Base-by-base conservation (phyloP, 2,113 vertebrate species). In the Albula glossodonta region DNA sequence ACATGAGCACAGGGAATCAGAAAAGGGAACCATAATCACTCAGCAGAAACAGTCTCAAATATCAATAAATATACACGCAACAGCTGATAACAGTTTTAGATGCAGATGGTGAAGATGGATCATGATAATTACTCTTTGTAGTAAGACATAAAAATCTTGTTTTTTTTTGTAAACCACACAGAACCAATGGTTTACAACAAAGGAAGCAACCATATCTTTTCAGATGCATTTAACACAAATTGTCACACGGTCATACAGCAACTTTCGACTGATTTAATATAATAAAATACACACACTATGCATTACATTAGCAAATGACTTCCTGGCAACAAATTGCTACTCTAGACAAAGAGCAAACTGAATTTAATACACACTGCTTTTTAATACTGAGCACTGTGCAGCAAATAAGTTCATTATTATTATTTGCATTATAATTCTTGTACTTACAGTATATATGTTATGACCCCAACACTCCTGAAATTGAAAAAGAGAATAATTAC, bases 391-490 rank as follows among this genome's bases (percentile, higher is more conserved):
- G 22, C 52, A 60, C 1, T 53, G 12, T 52, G 50, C 50, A 52
- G 52, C 66, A 31, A 78, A 77, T 84, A 22, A 49, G 13, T 22
- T 81, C n/a, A 5, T 31, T 5, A 78, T 51, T 53, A 19, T 17
- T 41, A 82, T 60, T 31, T 7, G 8, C 51, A 81, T 83, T 2
- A 49, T 50, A 87, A 81, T 11, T 8, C 19, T 17, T 82, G 25
- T 97, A 97, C 96, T 97, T 95, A 97, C 96, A 97, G 96, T 91
- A 97, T 96, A 8, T 97, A 97, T 87, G 96, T 97, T 93, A 97
- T 97, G 87, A 97, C 96, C 78, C 96, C 96, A 84, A 96, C 96
- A 89, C 96, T 96, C 96, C 96, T 97, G 92, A 88, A 94, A 87
- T 17, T 87, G 11, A 88, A 87, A 91, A 87, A 74, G 9, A 41